Conservation (phyloP, 2,888 invertebrate species). For the Kryphioiulus occultus region DNA sequence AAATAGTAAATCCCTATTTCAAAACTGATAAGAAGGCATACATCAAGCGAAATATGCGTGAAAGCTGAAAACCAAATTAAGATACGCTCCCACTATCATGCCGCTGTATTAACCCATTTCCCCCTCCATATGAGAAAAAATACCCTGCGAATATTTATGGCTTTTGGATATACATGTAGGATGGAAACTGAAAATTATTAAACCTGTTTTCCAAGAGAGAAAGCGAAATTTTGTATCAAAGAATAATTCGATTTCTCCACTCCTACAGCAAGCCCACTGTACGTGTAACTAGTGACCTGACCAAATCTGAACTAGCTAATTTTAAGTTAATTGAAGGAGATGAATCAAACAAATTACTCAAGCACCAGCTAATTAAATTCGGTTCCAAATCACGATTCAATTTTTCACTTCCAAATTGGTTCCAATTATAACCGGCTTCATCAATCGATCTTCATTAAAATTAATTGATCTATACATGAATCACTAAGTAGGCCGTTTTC, state of each 20-base stretch:
- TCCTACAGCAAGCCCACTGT: too few relatives aligned
- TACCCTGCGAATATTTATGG: neutral
- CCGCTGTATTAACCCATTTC: neutral
- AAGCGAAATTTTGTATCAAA: too few relatives aligned
- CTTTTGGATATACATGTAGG: neutral
- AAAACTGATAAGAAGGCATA: slow-evolving; percentile 4
- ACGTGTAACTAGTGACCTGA: too few relatives aligned
- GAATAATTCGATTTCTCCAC: too few relatives aligned
- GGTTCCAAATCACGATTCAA: too few relatives aligned
- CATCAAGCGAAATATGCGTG: slow-evolving; percentile 8
- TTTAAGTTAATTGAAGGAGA: neutral
- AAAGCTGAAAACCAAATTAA: slow-evolving; percentile 31
- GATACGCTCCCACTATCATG: neutral
- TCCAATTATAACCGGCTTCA: neutral
- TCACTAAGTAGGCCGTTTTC: too few relatives aligned
- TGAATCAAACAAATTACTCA: neutral
- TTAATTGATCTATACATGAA: too few relatives aligned
- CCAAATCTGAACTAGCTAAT: neutral
- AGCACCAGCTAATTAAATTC: too few relatives aligned
- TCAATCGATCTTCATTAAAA: too few relatives aligned
- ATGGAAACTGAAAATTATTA: neutral
- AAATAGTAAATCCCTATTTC: neutral
- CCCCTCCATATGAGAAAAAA: neutral
- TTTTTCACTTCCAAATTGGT: neutral
- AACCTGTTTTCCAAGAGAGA: too few relatives aligned